Evolutionary conservation across 2,797 vertebrate species (phyloP).

Genomic region (Gadopsis marmoratus): DNA sequence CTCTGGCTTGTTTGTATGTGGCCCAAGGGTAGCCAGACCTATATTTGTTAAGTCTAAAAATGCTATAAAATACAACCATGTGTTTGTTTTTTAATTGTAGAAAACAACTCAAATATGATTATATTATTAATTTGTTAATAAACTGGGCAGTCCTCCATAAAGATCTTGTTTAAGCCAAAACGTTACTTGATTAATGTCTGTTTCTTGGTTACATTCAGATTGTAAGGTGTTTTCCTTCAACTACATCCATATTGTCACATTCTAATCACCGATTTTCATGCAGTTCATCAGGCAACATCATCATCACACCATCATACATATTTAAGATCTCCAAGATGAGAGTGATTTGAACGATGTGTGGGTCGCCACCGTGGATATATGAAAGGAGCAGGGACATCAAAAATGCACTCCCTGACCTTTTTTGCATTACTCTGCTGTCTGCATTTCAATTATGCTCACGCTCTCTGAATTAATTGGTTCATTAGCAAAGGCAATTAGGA

Average conservation of each 20-base stretch:
- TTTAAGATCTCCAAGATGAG: slow-evolving; percentile 63
- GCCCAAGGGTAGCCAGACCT: neutral
- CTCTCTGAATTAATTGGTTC: slow-evolving; percentile 78
- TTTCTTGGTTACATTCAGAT: neutral
- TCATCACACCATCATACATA: slow-evolving; percentile 63
- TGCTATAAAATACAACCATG: neutral
- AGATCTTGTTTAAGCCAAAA: neutral
- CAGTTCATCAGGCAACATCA: slow-evolving; percentile 35
- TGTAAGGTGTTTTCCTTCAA: neutral
- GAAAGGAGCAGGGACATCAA: slow-evolving; percentile 51
- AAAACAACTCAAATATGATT: neutral
- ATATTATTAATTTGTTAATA: neutral
- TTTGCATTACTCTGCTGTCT: slow-evolving; percentile 62
- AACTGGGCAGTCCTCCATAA: neutral
- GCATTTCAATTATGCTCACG: slow-evolving; percentile 62
- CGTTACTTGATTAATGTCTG: neutral
- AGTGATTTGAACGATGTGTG: slow-evolving; percentile 54
- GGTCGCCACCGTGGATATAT: slow-evolving; percentile 42
- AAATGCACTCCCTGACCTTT: slow-evolving; percentile 58
- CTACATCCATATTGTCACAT: slow-evolving; percentile 16
- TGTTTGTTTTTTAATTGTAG: neutral
- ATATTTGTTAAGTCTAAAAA: neutral
- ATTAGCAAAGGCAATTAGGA: slow-evolving; percentile 72
- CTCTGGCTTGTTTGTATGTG: no score
- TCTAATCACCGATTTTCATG: slow-evolving; percentile 40